Percentiles rank a stretch among this genome's conserved stretches.
Conservation (phyloP, 2,113 vertebrate species). For the Anarhynchus alexandrinus region DNA sequence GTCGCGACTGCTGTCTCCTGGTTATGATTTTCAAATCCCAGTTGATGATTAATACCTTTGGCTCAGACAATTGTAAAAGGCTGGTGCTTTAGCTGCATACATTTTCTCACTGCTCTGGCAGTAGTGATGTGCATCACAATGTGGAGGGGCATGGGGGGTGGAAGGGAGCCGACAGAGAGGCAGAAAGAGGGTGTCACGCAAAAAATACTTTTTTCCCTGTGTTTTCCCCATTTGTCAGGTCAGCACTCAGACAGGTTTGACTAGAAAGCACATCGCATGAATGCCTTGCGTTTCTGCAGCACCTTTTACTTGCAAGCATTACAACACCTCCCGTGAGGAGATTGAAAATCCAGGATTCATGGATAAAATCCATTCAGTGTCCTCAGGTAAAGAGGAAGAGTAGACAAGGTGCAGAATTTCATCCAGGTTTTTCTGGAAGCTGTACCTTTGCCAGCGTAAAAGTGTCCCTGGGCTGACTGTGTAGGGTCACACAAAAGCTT, state of each 20-base stretch:
- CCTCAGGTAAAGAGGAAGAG: background rate
- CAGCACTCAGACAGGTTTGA: background rate
- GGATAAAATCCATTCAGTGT: background rate
- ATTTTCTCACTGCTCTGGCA: background rate
- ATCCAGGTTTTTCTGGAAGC: background rate
- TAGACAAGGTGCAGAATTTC: background rate
- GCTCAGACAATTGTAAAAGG: constrained; percentile 35
- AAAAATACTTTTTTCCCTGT: background rate
- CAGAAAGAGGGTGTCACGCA: background rate
- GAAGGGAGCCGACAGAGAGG: background rate
- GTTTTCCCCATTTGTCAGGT: background rate
- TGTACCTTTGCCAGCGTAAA: background rate
- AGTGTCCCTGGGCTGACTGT: background rate
- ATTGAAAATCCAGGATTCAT: background rate
- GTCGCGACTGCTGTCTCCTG: constrained; percentile 59
- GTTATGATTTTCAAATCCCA: constrained; percentile 58
- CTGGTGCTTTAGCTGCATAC: background rate
- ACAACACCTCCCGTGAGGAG: background rate
- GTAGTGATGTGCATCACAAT: background rate
- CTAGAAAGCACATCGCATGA: background rate
- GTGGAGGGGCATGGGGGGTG: background rate
- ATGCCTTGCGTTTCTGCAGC: background rate
- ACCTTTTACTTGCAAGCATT: background rate
- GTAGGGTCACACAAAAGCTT: background rate
- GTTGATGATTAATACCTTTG: constrained; percentile 56